phyloP scores from a whole-genome alignment of 2,888 invertebrate genomes.

The Epinotia nisella region DNA sequence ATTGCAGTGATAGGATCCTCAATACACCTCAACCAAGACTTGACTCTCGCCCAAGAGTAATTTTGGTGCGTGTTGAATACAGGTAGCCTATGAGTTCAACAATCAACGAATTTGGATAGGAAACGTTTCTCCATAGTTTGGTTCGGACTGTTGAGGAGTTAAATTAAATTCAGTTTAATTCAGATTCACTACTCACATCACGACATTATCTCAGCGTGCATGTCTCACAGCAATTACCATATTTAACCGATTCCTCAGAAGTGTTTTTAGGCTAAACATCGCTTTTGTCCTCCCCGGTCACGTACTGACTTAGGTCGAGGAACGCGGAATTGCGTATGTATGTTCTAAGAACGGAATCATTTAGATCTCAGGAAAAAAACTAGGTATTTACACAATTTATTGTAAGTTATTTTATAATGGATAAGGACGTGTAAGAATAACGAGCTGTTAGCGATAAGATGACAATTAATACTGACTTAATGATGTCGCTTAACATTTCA shows the following conservation, averaged over 20 bases:
- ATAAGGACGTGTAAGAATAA: slow-evolving; percentile 11
- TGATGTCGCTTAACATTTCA: background rate
- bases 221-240: slow-evolving; percentile 61
- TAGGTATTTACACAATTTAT: slow-evolving; percentile 29
- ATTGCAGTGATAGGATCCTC: too few species aligned
- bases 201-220: slow-evolving; percentile 28
- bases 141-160: background rate
- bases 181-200: slow-evolving; percentile 15
- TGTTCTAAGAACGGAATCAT: slow-evolving; percentile 42
- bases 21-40: too few species aligned
- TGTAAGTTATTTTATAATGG: slow-evolving; percentile 31
- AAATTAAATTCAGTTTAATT: background rate
- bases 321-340: slow-evolving; percentile 59
- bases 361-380: slow-evolving; percentile 37
- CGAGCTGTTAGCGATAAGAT: slow-evolving; percentile 4
- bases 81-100: too few species aligned
- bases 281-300: slow-evolving; percentile 60
- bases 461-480: slow-evolving; percentile 3
- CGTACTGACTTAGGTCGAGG: slow-evolving; percentile 61
- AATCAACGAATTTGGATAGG: background rate
- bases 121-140: background rate
- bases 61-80: background rate
- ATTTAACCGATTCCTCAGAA: slow-evolving; percentile 49
- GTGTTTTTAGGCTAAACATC: slow-evolving; percentile 60
- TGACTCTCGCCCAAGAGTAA: background rate